Base-by-base conservation (phyloP, 2,113 vertebrate species). In the Lampris incognitus region DNA sequence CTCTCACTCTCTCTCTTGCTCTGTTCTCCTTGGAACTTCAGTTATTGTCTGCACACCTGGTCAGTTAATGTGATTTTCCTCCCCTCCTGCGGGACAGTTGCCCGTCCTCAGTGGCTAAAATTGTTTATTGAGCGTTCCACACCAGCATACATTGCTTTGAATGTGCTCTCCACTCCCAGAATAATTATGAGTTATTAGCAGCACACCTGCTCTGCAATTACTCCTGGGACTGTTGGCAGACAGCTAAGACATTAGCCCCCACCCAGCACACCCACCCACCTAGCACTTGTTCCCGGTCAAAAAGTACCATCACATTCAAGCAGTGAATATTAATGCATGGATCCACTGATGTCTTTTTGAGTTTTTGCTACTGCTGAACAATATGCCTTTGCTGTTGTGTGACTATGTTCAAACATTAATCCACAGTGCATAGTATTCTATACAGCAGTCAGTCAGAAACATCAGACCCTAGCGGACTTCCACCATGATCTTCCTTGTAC, bases 171-270 rank as follows among this genome's bases (percentile, higher is more conserved):
- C 1, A 48, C 39, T 83, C 72, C 76, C 67, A 44, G 57, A 71
- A 76, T 86, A 84, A 87, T 91, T 83, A 66, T 1, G 2, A 81
- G 74, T 86, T 87, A 89, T 87, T 84, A 86, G 78, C 51, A 6
- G 81, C 50, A 56, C 85, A 87, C 79, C 87, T 89, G 80, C 76
- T 88, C 71, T 78, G 64, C 44, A 56, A 54, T 61, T 76, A 44
- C 82, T 51, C 56, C 11, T 50, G 80, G 72, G 84, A 83, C 42
- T 56, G 58, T 41, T 83, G 57, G 58, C 59, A 40, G 50, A 73
- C 57, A 76, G 66, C 69, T 78, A 76, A 80, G 70, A 50, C 71
- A 83, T 77, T 77, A 79, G 42, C 79, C 77, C 74, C 74, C 56
- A 41, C 13, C 72, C 61, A 57, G 74, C 64, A 69, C 69, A 81